Evolutionary conservation across 2,888 invertebrate genomes (phyloP).

Genomic region (Temnothorax ravouxi): DNA sequence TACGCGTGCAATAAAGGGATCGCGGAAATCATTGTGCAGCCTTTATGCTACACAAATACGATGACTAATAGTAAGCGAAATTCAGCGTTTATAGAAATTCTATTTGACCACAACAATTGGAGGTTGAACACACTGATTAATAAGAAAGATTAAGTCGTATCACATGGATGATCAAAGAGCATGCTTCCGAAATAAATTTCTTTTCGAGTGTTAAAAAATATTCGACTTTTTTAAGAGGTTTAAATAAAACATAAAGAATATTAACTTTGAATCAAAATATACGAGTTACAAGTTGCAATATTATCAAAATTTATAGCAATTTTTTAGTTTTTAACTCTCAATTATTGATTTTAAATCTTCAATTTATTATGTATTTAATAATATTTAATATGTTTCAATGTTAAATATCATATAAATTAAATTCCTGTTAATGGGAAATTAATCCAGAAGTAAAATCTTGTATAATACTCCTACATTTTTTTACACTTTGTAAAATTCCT

Average conservation of each 20-base stretch:
- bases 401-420: conserved; percentile 3
- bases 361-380: neutral
- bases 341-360: neutral
- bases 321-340: neutral
- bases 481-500: conserved; percentile 4
- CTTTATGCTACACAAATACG: conserved; percentile 39
- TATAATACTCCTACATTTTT: neutral
- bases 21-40: conserved; percentile 7
- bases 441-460: neutral
- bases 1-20: conserved; percentile 39
- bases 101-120: neutral
- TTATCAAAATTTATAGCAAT: neutral
- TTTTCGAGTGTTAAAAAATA: too few relatives aligned
- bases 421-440: neutral
- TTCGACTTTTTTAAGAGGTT: neutral
- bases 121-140: neutral
- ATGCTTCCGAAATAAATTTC: conserved; percentile 10
- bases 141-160: neutral
- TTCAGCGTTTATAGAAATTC: conserved; percentile 4
- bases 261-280: neutral
- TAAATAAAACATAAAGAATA: neutral
- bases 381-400: neutral
- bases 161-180: conserved; percentile 8
- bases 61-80: neutral
- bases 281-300: neutral